Base-by-base conservation (phyloP, 2,113 vertebrate genomes). In the Tautogolabrus adspersus region DNA sequence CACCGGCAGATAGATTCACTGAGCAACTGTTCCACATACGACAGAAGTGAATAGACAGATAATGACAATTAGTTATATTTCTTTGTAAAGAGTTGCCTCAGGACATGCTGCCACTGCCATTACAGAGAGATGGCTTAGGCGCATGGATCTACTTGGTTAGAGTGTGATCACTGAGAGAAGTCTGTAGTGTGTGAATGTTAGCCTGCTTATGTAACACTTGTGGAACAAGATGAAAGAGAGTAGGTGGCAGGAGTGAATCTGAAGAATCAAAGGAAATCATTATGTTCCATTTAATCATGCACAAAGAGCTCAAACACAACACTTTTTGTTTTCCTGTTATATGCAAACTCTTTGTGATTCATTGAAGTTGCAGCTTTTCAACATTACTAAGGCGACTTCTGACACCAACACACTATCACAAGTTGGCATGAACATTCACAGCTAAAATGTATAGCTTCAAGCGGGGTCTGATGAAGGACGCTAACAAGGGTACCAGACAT, bases 181-280 rank as follows among this genome's bases (percentile, higher is more conserved):
- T 64, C 68, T 87, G 75, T 82, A 64, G 75, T 68, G 84, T 77
- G 77, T 77, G 77, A 87, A 79, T 46, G 15, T 52, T 15, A 0
- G 71, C 19, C 26, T 69, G 77, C 69, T 90, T 85, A 87, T 80
- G 77, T 74, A 89, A 84, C 34, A 63, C 57, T 46, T 7, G 56
- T 23, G 49, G 80, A 75, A 66, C 38, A 72, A 86, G 30, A 66
- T 37, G 49, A 74, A 49, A 49, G 63, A 23, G 82, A 84, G 66
- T 64, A 81, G 76, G 76, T 75, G 72, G 58, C 16, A 44, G 84
- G 57, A 72, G 30, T 23, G 42, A 72, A 26, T 57, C 42, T n/a
- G 70, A 34, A 54, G 40, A 77, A 68, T 30, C 59, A 58, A 22
- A 34, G 66, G 5, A 68, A 62, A 66, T 30, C 30, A 26, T 8